Conservation (phyloP, 2,113 vertebrate genomes). For the Irena cyanogastra region DNA sequence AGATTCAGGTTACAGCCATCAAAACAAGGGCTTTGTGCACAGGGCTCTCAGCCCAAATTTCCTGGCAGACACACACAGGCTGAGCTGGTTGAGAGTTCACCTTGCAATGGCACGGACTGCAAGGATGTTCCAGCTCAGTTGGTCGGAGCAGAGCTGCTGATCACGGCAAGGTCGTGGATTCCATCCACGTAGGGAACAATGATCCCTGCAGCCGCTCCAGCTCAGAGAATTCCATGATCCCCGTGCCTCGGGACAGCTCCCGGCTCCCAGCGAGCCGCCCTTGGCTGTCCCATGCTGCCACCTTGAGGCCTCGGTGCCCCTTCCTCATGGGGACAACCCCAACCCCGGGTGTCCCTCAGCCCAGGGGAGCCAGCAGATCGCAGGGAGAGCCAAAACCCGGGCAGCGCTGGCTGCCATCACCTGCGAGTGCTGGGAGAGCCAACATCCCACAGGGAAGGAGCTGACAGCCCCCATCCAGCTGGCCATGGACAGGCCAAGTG, state of each 20-base stretch:
- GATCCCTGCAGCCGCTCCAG: neutral
- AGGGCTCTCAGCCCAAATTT: neutral
- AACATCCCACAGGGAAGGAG: fast-evolving
- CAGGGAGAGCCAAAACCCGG: neutral
- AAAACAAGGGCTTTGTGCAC: fast-evolving
- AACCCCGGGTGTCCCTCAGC: fast-evolving
- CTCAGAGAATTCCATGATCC: fast-evolving
- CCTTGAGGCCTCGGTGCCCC: neutral
- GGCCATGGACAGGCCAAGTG: fast-evolving
- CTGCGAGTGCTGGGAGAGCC: neutral
- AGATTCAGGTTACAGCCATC: fast-evolving
- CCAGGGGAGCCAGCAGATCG: fast-evolving
- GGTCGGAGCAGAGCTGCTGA: neutral
- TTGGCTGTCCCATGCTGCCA: conserved; percentile 19
- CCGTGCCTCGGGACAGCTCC: fast-evolving
- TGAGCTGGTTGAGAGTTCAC: fast-evolving
- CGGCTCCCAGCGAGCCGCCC: neutral
- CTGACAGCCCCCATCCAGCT: neutral
- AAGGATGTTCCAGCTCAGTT: neutral
- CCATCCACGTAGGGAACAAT: fast-evolving
- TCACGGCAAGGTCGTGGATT: neutral
- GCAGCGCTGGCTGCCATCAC: fast-evolving
- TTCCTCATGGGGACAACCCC: fast-evolving
- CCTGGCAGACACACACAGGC: fast-evolving
- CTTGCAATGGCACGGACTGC: fast-evolving